Conservation (phyloP, 2,797 vertebrate genomes). For the Alectoris magna region DNA sequence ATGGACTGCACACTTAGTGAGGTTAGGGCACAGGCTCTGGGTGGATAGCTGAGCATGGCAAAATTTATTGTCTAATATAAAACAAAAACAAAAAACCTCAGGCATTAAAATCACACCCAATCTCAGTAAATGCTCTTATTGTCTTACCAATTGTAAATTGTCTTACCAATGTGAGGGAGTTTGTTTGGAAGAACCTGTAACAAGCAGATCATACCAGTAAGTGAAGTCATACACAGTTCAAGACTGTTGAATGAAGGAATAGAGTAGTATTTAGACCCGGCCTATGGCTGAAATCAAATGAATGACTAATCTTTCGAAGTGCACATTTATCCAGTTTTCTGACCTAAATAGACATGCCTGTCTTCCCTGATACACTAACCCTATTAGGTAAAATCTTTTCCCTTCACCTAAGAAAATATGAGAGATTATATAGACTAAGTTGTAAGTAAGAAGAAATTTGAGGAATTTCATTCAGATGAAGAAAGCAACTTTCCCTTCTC, state of each 20-base stretch:
- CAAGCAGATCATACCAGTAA: neutral
- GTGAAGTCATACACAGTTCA: neutral
- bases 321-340: neutral
- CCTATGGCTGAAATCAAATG: neutral
- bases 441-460: neutral
- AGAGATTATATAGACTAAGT: neutral
- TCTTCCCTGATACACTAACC: neutral
- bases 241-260: neutral
- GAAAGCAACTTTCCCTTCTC: neutral
- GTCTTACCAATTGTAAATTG: neutral
- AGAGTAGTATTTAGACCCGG: neutral
- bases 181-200: neutral
- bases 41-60: neutral
- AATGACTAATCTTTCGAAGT: neutral
- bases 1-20: neutral
- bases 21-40: neutral
- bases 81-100: neutral
- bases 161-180: neutral
- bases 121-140: neutral
- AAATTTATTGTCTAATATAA: neutral
- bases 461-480: neutral
- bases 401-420: neutral
- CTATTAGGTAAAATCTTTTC: neutral
- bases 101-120: neutral
- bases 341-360: neutral